Evolutionary conservation across 2,888 invertebrate genomes (phyloP).

Genomic region (Polyommatus iphigenia): DNA sequence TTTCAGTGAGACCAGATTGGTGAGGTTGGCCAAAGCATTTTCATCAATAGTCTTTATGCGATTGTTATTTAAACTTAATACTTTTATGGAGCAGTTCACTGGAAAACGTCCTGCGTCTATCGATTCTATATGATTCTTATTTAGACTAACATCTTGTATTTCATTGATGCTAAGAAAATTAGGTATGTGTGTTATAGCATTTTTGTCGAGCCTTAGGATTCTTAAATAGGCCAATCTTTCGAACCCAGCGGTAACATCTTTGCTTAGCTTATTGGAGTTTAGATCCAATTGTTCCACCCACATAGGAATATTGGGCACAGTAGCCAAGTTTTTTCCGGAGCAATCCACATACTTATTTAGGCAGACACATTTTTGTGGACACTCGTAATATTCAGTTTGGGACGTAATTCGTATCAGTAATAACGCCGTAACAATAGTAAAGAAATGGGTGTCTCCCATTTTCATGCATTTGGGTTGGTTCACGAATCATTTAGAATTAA

Average conservation of each 20-base stretch:
- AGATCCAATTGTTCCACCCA: constrained; percentile 89
- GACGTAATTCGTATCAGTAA: constrained; percentile 55
- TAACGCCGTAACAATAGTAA: constrained; percentile 65
- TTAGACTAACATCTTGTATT: constrained; percentile 82
- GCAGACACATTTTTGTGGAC: constrained; percentile 86
- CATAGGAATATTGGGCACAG: constrained; percentile 86
- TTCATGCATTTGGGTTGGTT: constrained; percentile 70
- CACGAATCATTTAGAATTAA: constrained; percentile 58
- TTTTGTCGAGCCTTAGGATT: constrained; percentile 78
- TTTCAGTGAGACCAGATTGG: constrained; percentile 86
- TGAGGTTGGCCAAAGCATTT: constrained; percentile 86
- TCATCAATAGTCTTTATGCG: constrained; percentile 85
- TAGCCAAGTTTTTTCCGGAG: constrained; percentile 84
- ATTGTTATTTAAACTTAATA: constrained; percentile 80
- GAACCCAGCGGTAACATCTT: constrained; percentile 62
- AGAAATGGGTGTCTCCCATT: constrained; percentile 74
- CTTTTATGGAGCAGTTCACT: constrained; percentile 70
- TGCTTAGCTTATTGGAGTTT: constrained; percentile 70
- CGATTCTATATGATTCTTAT: constrained; percentile 81
- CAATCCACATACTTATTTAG: constrained; percentile 88
- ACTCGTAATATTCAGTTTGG: constrained; percentile 72
- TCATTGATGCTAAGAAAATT: constrained; percentile 73
- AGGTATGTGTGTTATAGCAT: constrained; percentile 78
- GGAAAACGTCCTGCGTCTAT: constrained; percentile 82
- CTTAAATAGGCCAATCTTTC: constrained; percentile 60